Conservation (phyloP, 2,888 invertebrate species). For the Limenitis camilla region DNA sequence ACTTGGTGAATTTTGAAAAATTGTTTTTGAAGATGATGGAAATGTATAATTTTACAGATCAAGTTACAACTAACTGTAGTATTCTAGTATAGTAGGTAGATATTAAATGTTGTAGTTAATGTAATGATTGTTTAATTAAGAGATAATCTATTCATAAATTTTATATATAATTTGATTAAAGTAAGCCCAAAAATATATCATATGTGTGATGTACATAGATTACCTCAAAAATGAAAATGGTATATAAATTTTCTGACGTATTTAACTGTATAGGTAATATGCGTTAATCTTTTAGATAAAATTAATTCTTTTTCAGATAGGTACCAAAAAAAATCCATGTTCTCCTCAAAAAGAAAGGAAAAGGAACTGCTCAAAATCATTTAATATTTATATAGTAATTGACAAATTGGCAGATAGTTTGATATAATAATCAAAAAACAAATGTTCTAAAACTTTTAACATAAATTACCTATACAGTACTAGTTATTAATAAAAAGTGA, state of each 20-base stretch:
- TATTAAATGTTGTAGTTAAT: slow-evolving; percentile 17
- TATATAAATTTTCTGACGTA: slow-evolving; percentile 10
- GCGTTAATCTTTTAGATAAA: too few relatives aligned
- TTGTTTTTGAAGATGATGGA: background rate
- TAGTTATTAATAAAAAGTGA: slow-evolving; percentile 8
- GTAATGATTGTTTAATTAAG: slow-evolving; percentile 8
- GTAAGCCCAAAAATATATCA: slow-evolving; percentile 15
- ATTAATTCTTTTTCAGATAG: too few relatives aligned
- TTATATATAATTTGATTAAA: slow-evolving; percentile 10
- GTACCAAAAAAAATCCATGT: too few relatives aligned
- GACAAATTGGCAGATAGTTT: too few relatives aligned
- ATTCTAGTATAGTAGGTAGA: slow-evolving; percentile 11
- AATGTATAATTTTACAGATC: slow-evolving; percentile 2
- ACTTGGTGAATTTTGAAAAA: too few relatives aligned
- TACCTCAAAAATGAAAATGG: slow-evolving; percentile 14
- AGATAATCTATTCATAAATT: slow-evolving; percentile 13
- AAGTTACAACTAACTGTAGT: slow-evolving; percentile 17
- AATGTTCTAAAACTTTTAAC: background rate
- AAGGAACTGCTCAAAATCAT: too few relatives aligned
- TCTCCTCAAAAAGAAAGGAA: too few relatives aligned
- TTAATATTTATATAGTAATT: too few relatives aligned
- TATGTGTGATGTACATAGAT: slow-evolving; percentile 14
- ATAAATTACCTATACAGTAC: background rate
- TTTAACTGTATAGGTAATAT: background rate
- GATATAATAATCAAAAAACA: too few relatives aligned